These are phyloP conservation scores for Parapsyche elsis DNA, from an alignment of 1,140 invertebrate species.

Conservation along the genomic window DNA sequence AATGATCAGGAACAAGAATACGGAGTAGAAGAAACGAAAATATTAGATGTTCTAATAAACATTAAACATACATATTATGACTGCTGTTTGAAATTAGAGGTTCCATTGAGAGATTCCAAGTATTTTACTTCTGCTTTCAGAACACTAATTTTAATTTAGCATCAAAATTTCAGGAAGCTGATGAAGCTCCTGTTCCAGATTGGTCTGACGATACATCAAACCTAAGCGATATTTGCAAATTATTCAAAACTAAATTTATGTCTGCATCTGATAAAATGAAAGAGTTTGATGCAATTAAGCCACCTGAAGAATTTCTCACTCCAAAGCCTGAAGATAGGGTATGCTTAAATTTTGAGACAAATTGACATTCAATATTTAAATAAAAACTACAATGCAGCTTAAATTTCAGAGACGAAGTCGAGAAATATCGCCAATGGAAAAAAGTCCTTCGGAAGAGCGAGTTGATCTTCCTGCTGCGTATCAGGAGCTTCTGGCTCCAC, in stretches of 20 bases:
- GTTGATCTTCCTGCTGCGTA: slow-evolving; percentile 47
- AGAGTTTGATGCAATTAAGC: slow-evolving; percentile 56
- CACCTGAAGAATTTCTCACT: slow-evolving; percentile 36
- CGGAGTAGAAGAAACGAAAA: slow-evolving; percentile 64
- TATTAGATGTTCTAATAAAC: slow-evolving; percentile 66
- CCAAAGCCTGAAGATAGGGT: slow-evolving; percentile 45
- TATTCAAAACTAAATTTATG: slow-evolving; percentile 63
- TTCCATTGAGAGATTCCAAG: slow-evolving; percentile 52
- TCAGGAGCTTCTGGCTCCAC: slow-evolving; percentile 48
- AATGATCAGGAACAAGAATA: slow-evolving; percentile 64
- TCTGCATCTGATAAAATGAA: slow-evolving; percentile 58
- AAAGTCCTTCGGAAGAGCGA: slow-evolving; percentile 47
- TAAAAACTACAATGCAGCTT: background rate
- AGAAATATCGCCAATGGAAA: slow-evolving; percentile 48
- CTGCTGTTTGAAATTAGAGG: slow-evolving; percentile 64
- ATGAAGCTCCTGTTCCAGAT: slow-evolving; percentile 60
- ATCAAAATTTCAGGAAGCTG: slow-evolving; percentile 59
- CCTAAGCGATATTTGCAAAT: slow-evolving; percentile 59
- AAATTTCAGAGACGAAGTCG: slow-evolving; percentile 41
- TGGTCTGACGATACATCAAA: slow-evolving; percentile 64
- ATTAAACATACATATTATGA: slow-evolving; percentile 66
- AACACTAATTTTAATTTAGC: background rate
- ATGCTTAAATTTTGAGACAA: background rate
- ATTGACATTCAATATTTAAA: background rate
- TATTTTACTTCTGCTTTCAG: background rate